A percentile compares a stretch with the other conserved stretches of the same genome.
These are phyloP conservation scores for Scophthalmus maximus DNA, from an alignment of 2,113 vertebrate genomes.

Conservation along the genomic window DNA sequence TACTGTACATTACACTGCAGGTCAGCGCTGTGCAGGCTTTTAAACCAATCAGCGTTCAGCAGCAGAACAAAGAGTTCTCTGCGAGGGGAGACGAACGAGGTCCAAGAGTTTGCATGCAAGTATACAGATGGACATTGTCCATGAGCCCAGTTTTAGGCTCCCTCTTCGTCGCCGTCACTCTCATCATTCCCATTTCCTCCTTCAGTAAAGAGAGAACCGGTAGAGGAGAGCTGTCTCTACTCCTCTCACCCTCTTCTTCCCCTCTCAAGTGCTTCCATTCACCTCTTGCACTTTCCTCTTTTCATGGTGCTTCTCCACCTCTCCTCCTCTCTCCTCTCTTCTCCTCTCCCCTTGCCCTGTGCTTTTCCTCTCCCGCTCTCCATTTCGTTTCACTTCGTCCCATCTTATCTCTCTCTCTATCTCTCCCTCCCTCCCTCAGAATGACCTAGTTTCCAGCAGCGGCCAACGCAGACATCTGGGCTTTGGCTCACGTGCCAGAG, in stretches of 20 bases:
- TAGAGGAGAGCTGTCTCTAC: not conserved
- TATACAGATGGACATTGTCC: not conserved
- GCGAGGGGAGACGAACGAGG: no score
- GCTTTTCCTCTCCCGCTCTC: not conserved
- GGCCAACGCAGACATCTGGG: constrained; percentile 74
- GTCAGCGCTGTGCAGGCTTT: no score
- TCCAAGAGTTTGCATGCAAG: not conserved
- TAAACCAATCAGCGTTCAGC: no score
- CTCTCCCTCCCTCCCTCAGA: constrained; percentile 17
- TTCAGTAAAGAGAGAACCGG: not conserved
- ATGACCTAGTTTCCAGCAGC: constrained; percentile 73
- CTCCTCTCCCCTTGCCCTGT: not conserved
- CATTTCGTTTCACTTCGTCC: constrained; percentile 13
- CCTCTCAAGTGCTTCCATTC: constrained; percentile 3
- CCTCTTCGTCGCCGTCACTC: not conserved
- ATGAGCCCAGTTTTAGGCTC: not conserved
- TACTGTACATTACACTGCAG: no score
- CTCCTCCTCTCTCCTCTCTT: no score
- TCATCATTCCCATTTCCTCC: not conserved
- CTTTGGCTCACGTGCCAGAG: constrained; percentile 68
- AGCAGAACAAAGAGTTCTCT: no score
- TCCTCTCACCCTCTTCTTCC: constrained; percentile 5
- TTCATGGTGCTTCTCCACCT: not conserved
- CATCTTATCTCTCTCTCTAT: not conserved
- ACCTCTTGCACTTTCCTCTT: not conserved